Percentiles rank a stretch among this genome's conserved stretches.
phyloP scores from a whole-genome alignment of 2,888 invertebrate genomes.

The Mycalesis mineus region DNA sequence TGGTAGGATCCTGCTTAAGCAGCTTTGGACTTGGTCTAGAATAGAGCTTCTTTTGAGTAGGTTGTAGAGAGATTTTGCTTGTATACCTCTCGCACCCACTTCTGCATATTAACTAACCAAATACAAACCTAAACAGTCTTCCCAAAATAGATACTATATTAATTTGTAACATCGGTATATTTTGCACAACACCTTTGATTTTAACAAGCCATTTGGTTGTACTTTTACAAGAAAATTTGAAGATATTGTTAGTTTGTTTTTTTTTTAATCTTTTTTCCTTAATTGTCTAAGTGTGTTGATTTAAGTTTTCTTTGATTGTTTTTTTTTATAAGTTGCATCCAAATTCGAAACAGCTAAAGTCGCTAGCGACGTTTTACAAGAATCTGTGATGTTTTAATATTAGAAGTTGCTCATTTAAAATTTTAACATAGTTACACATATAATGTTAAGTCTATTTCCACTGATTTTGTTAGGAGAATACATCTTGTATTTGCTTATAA shows the following conservation, averaged over 20 bases:
- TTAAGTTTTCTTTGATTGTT: slow-evolving; percentile 34
- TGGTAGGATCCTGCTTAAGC: too few species aligned
- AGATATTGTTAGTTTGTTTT: slow-evolving; percentile 21
- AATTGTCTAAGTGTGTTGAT: slow-evolving; percentile 31
- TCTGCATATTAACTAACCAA: too few species aligned
- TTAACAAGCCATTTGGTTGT: slow-evolving; percentile 46
- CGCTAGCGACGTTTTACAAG: slow-evolving; percentile 11
- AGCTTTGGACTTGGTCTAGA: too few species aligned
- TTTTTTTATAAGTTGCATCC: slow-evolving; percentile 23
- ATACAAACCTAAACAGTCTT: too few species aligned
- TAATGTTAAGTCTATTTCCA: slow-evolving; percentile 30
- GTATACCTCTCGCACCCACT: too few species aligned
- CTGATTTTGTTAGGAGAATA: slow-evolving; percentile 17
- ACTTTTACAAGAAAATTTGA: slow-evolving; percentile 42
- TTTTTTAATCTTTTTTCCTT: slow-evolving; percentile 38
- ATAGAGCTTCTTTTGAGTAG: too few species aligned
- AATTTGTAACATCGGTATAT: background rate
- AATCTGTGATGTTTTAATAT: slow-evolving; percentile 55
- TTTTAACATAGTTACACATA: slow-evolving; percentile 48
- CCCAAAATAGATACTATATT: too few species aligned
- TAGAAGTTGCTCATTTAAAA: slow-evolving; percentile 66
- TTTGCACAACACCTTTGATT: slow-evolving; percentile 25
- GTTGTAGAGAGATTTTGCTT: too few species aligned
- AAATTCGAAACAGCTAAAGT: slow-evolving; percentile 19
- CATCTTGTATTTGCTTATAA: slow-evolving; percentile 2